Evolutionary conservation across 2,113 vertebrate genomes (phyloP).

Genomic region (Thalassoma bifasciatum): DNA sequence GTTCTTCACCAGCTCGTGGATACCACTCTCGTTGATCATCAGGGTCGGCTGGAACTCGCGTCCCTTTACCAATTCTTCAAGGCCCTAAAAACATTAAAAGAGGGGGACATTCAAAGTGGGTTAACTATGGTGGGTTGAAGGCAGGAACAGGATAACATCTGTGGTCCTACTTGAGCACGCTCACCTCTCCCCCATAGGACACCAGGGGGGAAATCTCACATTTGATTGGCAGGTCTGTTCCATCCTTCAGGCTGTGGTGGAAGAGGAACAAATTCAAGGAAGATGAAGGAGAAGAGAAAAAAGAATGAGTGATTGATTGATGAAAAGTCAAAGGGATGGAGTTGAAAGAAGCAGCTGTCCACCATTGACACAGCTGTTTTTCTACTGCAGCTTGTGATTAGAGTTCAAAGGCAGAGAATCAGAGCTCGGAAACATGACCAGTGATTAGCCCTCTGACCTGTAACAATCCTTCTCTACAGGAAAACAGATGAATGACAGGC

Average conservation of each 20-base stretch:
- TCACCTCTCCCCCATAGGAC: slow-evolving; percentile 96
- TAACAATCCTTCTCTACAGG: slow-evolving; percentile 49
- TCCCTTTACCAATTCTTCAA: slow-evolving; percentile 87
- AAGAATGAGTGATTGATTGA: slow-evolving; percentile 25
- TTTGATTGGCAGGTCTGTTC: slow-evolving; percentile 92
- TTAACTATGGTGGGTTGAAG: not conserved
- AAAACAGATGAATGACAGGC: slow-evolving; percentile 54
- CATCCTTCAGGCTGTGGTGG: slow-evolving; percentile 90
- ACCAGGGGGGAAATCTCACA: slow-evolving; percentile 96
- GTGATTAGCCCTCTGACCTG: slow-evolving; percentile 62
- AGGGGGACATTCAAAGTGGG: not conserved
- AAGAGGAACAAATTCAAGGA: slow-evolving; percentile 25
- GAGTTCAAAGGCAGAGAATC: slow-evolving; percentile 62
- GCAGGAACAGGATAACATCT: slow-evolving; percentile 3
- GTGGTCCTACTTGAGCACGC: slow-evolving; percentile 38
- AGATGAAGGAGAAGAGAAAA: slow-evolving; percentile 2
- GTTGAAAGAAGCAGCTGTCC: slow-evolving; percentile 56
- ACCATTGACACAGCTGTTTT: slow-evolving; percentile 63
- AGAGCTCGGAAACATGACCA: slow-evolving; percentile 44
- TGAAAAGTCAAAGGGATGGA: slow-evolving; percentile 13
- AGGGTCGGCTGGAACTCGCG: slow-evolving; percentile 88
- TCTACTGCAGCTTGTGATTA: slow-evolving; percentile 67
- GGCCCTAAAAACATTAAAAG: slow-evolving; percentile 78
- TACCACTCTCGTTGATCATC: slow-evolving; percentile 86
- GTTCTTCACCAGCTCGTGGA: slow-evolving; percentile 91